Percentiles rank a stretch among this genome's conserved stretches.
Conservation (phyloP, 2,113 vertebrate species). For the Phalacrocorax pelagicus region DNA sequence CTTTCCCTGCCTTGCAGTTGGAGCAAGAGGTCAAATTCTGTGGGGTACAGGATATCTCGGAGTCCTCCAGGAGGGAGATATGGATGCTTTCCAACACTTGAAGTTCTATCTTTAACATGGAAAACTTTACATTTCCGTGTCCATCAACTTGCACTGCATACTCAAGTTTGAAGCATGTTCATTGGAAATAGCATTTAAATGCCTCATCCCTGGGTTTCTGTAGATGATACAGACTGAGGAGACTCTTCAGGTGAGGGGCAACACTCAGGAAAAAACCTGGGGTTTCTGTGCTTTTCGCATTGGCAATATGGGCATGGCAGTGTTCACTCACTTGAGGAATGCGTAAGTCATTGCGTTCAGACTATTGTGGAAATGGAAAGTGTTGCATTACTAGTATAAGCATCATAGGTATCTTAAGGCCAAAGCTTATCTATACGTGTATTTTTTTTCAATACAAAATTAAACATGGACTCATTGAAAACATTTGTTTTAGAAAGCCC, state of each 20-base stretch:
- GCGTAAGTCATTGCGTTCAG: not conserved
- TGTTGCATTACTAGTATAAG: not conserved
- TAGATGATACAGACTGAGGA: not conserved
- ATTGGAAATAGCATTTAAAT: not conserved
- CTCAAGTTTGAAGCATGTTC: not conserved
- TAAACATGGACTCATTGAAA: not conserved
- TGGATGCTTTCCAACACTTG: not conserved
- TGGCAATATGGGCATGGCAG: rapidly evolving
- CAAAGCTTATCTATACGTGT: not conserved
- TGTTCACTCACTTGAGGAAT: not conserved
- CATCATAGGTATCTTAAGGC: not conserved
- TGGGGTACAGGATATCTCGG: not conserved
- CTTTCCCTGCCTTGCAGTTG: not conserved
- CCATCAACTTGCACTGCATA: not conserved
- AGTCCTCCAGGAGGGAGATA: not conserved
- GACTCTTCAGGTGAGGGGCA: not conserved
- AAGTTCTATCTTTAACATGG: not conserved
- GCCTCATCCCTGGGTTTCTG: not conserved
- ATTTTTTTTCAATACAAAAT: not conserved
- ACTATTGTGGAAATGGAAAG: no score
- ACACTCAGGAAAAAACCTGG: not conserved
- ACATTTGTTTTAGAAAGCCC: not conserved
- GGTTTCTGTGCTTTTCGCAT: not conserved
- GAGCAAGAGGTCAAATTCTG: not conserved
- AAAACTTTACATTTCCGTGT: not conserved